These are phyloP conservation scores for Chrysina gloriosa DNA, from an alignment of 2,888 invertebrate genomes.

Conservation along the genomic window DNA sequence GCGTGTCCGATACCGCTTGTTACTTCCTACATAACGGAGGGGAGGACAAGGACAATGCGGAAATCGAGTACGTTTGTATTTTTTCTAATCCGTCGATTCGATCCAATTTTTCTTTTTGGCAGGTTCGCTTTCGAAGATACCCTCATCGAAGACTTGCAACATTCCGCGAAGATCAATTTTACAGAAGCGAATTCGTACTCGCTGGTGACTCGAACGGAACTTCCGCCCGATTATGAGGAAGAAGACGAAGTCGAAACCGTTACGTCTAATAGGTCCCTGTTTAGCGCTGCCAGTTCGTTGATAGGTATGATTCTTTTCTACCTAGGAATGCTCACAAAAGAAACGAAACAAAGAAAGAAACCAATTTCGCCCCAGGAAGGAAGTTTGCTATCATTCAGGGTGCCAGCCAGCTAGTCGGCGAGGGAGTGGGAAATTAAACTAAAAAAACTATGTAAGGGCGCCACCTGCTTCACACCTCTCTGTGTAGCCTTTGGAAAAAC, in stretches of 20 bases:
- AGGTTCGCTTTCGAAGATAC: slow-evolving; percentile 36
- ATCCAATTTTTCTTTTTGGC: too few species aligned
- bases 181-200: slow-evolving; percentile 10
- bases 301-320: background rate
- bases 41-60: background rate
- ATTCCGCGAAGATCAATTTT: slow-evolving; percentile 18
- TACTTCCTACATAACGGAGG: slow-evolving; percentile 33
- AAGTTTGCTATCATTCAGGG: too few species aligned
- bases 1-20: slow-evolving; percentile 36
- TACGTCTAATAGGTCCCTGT: background rate
- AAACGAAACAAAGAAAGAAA: too few species aligned
- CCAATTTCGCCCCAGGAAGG: too few species aligned
- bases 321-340: too few species aligned
- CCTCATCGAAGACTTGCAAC: slow-evolving; percentile 34
- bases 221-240: slow-evolving; percentile 35
- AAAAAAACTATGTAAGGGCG: too few species aligned
- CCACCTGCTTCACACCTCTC: too few species aligned
- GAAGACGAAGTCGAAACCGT: background rate
- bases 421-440: too few species aligned
- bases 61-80: too few species aligned
- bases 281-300: background rate
- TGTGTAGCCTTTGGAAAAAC: too few species aligned
- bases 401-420: too few species aligned
- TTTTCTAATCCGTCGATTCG: too few species aligned
- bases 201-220: slow-evolving; percentile 22